Conservation (phyloP, 2,113 vertebrate genomes). For the Poecile atricapillus region DNA sequence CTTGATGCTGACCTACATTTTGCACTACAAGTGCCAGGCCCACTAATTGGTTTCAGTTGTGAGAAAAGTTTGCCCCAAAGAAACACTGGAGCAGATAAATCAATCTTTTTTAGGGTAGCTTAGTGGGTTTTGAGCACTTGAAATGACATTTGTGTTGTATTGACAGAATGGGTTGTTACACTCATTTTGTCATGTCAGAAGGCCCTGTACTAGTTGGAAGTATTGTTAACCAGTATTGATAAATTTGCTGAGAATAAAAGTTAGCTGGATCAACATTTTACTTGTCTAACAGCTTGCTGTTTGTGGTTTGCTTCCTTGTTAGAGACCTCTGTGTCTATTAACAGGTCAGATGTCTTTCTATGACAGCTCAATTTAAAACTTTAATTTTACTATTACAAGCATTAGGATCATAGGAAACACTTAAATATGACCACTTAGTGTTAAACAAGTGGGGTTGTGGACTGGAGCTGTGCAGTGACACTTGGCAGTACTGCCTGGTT, state of each 20-base stretch:
- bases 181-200: slow-evolving; percentile 66
- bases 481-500: neutral
- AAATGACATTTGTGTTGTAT: slow-evolving; percentile 66
- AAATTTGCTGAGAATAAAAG: slow-evolving; percentile 27
- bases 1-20: slow-evolving; percentile 88
- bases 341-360: slow-evolving; percentile 8
- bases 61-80: slow-evolving; percentile 85
- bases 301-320: slow-evolving; percentile 10
- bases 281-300: neutral
- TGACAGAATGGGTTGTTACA: slow-evolving; percentile 58
- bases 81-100: slow-evolving; percentile 86
- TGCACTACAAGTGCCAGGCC: slow-evolving; percentile 83
- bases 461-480: neutral
- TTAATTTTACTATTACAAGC: slow-evolving; percentile 41
- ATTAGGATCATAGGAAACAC: neutral
- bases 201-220: slow-evolving; percentile 53
- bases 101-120: slow-evolving; percentile 84
- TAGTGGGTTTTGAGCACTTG: slow-evolving; percentile 73
- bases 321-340: neutral
- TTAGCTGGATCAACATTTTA: slow-evolving; percentile 44
- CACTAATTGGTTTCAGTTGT: slow-evolving; percentile 89
- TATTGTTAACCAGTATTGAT: slow-evolving; percentile 49
- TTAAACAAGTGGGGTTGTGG: neutral
- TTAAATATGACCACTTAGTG: neutral
- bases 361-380: slow-evolving; percentile 33